Percentiles rank a stretch among this genome's conserved stretches.
phyloP scores from a whole-genome alignment of 1,140 invertebrate species.

The Dendroctonus ponderosae region DNA sequence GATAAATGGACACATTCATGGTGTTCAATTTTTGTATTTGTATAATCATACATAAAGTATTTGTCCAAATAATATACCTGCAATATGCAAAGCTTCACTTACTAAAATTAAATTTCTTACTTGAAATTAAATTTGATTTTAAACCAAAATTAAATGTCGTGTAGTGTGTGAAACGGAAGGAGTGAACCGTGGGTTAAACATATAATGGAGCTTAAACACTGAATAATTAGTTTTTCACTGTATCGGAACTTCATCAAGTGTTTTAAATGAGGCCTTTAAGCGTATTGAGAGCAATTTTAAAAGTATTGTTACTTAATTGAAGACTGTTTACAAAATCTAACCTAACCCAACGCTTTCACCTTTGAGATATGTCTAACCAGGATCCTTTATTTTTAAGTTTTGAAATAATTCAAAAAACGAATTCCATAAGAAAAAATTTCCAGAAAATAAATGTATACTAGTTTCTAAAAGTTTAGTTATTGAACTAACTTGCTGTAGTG shows the following conservation, averaged over 20 bases:
- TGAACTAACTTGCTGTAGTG: background rate
- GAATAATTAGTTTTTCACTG: background rate
- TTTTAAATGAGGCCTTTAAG: constrained; percentile 6
- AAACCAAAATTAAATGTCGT: too few relatives aligned
- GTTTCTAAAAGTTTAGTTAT: constrained; percentile 12
- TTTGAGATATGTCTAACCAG: background rate
- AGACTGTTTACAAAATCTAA: background rate
- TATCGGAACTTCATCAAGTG: background rate
- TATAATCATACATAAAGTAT: too few relatives aligned
- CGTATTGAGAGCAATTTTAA: constrained; percentile 1
- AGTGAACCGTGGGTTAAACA: too few relatives aligned
- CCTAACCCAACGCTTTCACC: background rate
- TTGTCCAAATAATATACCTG: too few relatives aligned
- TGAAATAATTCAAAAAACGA: constrained; percentile 10
- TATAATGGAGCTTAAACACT: too few relatives aligned
- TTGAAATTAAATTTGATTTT: too few relatives aligned
- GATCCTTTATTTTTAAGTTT: constrained; percentile 6
- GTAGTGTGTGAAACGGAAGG: too few relatives aligned
- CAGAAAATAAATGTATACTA: constrained; percentile 5
- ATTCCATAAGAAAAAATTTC: constrained; percentile 12
- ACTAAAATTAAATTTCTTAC: too few relatives aligned
- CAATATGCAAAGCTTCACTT: too few relatives aligned
- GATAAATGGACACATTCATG: too few relatives aligned
- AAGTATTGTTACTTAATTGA: too few relatives aligned
- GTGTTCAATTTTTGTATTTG: too few relatives aligned